Base-by-base conservation (phyloP, 2,113 vertebrate genomes). In the Otus sunia region DNA sequence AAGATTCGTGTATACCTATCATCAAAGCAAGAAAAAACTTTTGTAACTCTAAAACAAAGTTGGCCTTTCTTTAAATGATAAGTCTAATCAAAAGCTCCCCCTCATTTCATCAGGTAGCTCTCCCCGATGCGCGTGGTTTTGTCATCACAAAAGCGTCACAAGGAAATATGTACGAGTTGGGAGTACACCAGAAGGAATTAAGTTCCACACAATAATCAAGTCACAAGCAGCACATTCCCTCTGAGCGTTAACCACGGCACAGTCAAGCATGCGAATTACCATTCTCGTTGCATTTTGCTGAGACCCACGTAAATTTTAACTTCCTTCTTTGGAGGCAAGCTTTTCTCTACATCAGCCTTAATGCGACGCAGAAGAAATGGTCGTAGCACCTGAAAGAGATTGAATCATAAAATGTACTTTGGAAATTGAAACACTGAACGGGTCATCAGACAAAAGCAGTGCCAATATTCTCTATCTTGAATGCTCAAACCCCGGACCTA, bases 251-350 rank as follows among this genome's bases (percentile, higher is more conserved):
- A 55, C 27, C 53, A 68, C 37, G 72, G 47, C 64, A 37, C 15
- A 71, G 29, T 5, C 15, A 53, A 50, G 5, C 12, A n/a, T 1
- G 1, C 14, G 22, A n/a, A 68, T 97, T 97, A 99, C 99, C 99
- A 99, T 98, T 99, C 99, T 95, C 99, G 98, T 43, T 99, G 99
- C 99, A 99, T 99, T 98, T 99, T 99, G 97, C 99, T 99, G 77
- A 99, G 99, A 58, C 99, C 99, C 56, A 99, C 99, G 18, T 99
- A 99, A 94, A 99, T 99, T 98, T 99, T 99, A 37, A 99, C 98
- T 98, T 99, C 99, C 94, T 99, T 99, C 94, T 99, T 99, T 0
- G 99, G 99, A 34, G 99, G 99, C 82, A 99, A 98, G 94, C 99
- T 99, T 85, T 99, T 99, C 93, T 99, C 99, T 79, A 99, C 99